phyloP scores from a whole-genome alignment of 2,888 invertebrate genomes.

The Adelphocoris suturalis region DNA sequence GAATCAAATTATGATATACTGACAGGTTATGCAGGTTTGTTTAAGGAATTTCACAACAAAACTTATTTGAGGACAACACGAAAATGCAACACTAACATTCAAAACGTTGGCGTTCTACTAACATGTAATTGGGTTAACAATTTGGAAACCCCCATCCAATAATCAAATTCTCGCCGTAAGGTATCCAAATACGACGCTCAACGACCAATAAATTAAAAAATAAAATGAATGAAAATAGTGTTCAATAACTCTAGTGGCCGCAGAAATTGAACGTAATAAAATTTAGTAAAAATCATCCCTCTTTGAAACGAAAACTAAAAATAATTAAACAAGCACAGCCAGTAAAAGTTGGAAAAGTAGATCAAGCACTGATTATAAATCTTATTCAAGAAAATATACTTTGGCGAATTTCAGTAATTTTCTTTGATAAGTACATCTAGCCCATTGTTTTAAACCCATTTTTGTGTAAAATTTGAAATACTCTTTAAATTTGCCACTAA shows the following conservation, averaged over 20 bases:
- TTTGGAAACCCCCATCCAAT: conserved; percentile 29
- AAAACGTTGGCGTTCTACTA: conserved; percentile 10
- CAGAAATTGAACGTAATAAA: conserved; percentile 6
- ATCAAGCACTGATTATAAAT: conserved; percentile 22
- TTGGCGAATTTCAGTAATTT: conserved; percentile 31
- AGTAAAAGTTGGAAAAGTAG: conserved; percentile 35
- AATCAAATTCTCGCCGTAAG: not conserved
- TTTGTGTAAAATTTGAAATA: not conserved
- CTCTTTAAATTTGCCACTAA: conserved; percentile 42
- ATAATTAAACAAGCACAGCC: conserved; percentile 48
- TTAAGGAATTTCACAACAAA: conserved; percentile 1
- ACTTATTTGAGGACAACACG: conserved; percentile 24
- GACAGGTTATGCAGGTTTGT: not conserved
- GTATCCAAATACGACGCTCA: not conserved
- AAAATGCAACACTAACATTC: conserved; percentile 36
- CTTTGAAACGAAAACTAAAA: conserved; percentile 26
- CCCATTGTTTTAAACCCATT: conserved; percentile 13
- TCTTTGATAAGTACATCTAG: conserved; percentile 53
- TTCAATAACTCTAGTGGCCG: conserved; percentile 10
- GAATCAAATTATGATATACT: not conserved
- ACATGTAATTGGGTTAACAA: conserved; percentile 17
- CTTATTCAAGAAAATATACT: not conserved
- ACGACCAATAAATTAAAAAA: not conserved
- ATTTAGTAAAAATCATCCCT: not conserved
- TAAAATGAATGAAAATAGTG: conserved; percentile 26